These are phyloP conservation scores for Pollenia labialis DNA, from an alignment of 2,888 invertebrate genomes.

Conservation along the genomic window DNA sequence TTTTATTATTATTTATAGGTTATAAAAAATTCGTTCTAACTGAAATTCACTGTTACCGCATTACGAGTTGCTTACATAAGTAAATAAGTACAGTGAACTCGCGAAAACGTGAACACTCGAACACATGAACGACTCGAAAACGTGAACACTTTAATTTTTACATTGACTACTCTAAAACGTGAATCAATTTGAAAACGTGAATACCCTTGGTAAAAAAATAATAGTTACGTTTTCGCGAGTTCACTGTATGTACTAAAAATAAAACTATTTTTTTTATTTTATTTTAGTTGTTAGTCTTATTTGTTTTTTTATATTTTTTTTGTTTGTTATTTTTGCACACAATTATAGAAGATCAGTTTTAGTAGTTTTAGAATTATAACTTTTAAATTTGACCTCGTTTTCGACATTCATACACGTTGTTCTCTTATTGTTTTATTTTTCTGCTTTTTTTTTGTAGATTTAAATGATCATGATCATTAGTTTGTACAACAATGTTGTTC, in stretches of 20 bases:
- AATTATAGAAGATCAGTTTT: conserved; percentile 63
- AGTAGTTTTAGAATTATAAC: conserved; percentile 58
- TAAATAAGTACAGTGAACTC: too few species aligned
- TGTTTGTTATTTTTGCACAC: conserved; percentile 33
- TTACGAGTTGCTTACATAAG: not conserved
- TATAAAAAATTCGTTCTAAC: conserved; percentile 24
- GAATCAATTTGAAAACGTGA: too few species aligned
- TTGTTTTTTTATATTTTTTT: conserved; percentile 24
- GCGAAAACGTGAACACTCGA: too few species aligned
- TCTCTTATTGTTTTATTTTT: conserved; percentile 19
- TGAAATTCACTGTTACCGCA: not conserved
- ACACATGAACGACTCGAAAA: too few species aligned
- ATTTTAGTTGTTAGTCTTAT: conserved; percentile 27
- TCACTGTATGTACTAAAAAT: conserved; percentile 15
- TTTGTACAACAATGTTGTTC: conserved; percentile 42
- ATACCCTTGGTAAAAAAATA: too few species aligned
- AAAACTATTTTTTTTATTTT: conserved; percentile 30
- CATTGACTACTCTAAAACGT: too few species aligned
- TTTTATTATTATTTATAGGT: not conserved
- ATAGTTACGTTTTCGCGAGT: too few species aligned
- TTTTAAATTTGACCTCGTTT: conserved; percentile 71
- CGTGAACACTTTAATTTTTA: too few species aligned
- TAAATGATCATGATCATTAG: conserved; percentile 42
- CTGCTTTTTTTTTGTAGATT: conserved; percentile 30
- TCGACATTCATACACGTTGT: conserved; percentile 42